Conservation (phyloP, 2,888 invertebrate species). For the Alviniconcha strummeri region DNA sequence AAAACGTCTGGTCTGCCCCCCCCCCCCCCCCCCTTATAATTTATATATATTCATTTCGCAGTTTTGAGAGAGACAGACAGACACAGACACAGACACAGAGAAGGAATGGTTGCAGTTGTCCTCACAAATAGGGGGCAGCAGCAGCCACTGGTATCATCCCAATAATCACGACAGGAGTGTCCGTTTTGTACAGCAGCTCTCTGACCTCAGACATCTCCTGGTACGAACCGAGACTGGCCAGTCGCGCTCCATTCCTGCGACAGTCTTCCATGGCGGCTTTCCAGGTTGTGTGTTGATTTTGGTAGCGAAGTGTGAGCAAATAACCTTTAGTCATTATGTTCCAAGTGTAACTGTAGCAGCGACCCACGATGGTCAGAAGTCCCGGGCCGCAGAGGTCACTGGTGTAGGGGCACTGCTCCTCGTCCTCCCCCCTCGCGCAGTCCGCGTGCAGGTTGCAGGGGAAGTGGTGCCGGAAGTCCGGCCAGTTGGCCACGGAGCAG, state of each 20-base stretch:
- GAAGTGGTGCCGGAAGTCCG: not conserved
- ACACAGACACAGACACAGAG: no score
- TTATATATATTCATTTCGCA: no score
- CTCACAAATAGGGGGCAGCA: slow-evolving; percentile 2
- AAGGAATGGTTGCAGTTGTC: no score
- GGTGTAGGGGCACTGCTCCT: not conserved
- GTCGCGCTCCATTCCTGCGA: not conserved
- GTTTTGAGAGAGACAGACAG: no score
- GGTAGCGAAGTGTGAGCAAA: no score
- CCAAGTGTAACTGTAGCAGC: no score
- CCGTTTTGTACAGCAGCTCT: not conserved
- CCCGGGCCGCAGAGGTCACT: not conserved
- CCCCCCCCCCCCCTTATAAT: no score
- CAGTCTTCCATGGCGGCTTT: not conserved
- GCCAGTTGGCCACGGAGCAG: slow-evolving; percentile 7
- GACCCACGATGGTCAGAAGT: no score
- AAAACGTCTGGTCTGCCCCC: no score
- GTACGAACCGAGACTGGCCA: slow-evolving; percentile 11
- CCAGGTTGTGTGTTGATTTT: not conserved
- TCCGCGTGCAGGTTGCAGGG: not conserved
- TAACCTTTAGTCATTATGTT: no score
- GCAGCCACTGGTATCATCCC: slow-evolving; percentile 10
- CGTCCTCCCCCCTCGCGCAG: not conserved
- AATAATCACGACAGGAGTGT: not conserved
- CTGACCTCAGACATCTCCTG: not conserved